phyloP scores from a whole-genome alignment of 2,888 invertebrate genomes.

The Tupiocoris notatus region DNA sequence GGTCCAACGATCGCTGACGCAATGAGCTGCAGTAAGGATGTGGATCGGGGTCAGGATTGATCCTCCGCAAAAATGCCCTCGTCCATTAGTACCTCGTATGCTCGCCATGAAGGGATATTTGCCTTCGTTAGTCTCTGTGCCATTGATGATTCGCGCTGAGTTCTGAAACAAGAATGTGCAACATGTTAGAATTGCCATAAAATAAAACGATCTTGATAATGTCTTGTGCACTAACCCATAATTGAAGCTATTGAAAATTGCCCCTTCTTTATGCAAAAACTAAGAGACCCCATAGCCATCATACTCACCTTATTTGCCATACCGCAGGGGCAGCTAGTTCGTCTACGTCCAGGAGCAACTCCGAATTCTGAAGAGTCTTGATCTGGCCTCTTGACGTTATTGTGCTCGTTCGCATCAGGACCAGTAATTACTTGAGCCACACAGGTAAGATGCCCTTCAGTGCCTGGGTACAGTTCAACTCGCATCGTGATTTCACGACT shows the following conservation, averaged over 20 bases:
- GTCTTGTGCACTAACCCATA: too few species aligned
- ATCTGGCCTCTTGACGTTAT: not conserved
- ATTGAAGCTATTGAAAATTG: not conserved
- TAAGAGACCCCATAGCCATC: too few species aligned
- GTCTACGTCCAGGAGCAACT: conserved; percentile 5
- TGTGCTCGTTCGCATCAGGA: not conserved
- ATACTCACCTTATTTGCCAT: conserved; percentile 20
- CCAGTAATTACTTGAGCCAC: conserved; percentile 15
- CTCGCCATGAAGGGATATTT: conserved; percentile 31
- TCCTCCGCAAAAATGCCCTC: conserved; percentile 20
- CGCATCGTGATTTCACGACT: conserved; percentile 3
- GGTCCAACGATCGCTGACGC: conserved; percentile 11
- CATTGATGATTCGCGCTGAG: conserved; percentile 17
- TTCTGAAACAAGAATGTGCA: not conserved
- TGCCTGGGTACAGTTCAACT: not conserved
- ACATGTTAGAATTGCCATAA: too few species aligned
- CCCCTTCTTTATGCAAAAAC: too few species aligned
- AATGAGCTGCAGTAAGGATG: conserved; percentile 22
- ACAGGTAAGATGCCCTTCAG: not conserved
- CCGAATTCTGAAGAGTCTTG: conserved; percentile 26
- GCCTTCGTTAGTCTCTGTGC: conserved; percentile 1
- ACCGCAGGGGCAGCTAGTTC: conserved; percentile 18
- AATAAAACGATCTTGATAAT: too few species aligned
- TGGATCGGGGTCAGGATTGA: conserved; percentile 19
- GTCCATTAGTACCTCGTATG: not conserved